Evolutionary conservation across 2,113 vertebrate genomes (phyloP), one percentile per base, ranked within the genome.

Genomic region (Osmerus eperlanus): DNA sequence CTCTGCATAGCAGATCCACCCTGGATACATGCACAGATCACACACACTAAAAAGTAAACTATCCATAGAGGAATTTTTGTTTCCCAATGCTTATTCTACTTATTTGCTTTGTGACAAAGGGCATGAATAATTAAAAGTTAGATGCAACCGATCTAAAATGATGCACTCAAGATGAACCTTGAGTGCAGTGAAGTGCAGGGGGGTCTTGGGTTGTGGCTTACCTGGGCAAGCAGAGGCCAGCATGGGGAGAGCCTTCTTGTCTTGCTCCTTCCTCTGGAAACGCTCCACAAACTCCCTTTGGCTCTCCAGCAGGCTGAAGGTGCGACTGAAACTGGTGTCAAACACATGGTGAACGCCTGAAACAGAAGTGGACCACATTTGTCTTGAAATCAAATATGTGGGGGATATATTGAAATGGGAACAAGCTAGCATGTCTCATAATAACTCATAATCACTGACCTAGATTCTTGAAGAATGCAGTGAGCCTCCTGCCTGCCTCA

Each of bases 1-100:
- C 91, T 99, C 97, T 1, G 97, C 96, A 0, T 99, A 99, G 87
- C 97, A 99, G 82, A 99, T 95, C 97, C 97, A 99, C 18, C 97
- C 97, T 99, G 86, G 74, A 13, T 52, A 52, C 23, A 60, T 6
- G 51, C 32, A 71, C 32, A 66, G 5, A 36, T 36, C 21, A 65
- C 25, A 67, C 0, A 64, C 8, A 54, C 1, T 28, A 28, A 3
- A 28, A 28, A 3, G 14, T 0, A 19, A 5, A 29, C 65, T 15
- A 12, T 16, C 4, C 4, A 28, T 25, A 6, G 51, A 13, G 14
- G 53, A 21, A 18, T 9, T 25, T 13, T 23, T 60, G 12, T 68
- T 67, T 69, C 8, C 47, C 32, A 36, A 36, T 36, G 32, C 7
- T 6, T 36, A 36, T 8, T 36, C 32, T 36, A 36, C 41, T 11